phyloP scores from a whole-genome alignment of 64 coral and sea anemone species.

The Acropora tenuis region DNA sequence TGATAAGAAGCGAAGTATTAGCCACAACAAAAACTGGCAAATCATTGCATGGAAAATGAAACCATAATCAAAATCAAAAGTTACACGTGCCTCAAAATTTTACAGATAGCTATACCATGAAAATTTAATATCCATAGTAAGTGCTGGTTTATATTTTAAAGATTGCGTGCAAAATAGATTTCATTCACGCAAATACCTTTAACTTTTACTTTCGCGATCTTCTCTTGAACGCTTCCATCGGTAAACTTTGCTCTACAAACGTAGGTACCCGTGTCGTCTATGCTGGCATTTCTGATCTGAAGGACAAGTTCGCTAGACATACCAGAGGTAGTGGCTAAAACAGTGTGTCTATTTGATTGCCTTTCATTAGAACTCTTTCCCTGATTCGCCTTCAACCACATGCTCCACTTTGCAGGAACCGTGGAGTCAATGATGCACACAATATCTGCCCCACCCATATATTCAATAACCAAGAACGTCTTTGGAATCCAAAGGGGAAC shows the following conservation, averaged over 20 bases:
- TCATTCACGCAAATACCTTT: neutral
- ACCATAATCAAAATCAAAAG: too few relatives aligned
- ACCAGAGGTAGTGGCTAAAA: neutral
- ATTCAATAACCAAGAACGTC: neutral
- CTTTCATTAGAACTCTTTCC: neutral
- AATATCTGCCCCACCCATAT: constrained; percentile 11
- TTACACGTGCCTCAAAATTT: too few relatives aligned
- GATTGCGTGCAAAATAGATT: too few relatives aligned
- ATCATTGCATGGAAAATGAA: too few relatives aligned
- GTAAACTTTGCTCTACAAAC: constrained; percentile 17
- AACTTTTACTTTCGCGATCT: neutral
- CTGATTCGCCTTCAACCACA: constrained; percentile 7
- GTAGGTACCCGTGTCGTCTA: constrained; percentile 36
- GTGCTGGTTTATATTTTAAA: too few relatives aligned
- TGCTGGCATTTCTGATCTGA: constrained; percentile 43
- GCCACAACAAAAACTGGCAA: too few relatives aligned
- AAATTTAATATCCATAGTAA: too few relatives aligned
- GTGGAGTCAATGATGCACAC: constrained; percentile 10
- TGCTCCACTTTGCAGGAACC: neutral
- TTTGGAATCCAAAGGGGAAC: constrained; percentile 4
- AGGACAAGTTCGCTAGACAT: constrained; percentile 17
- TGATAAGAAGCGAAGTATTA: too few relatives aligned
- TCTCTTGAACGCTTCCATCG: neutral
- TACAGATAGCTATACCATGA: too few relatives aligned
- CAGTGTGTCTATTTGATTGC: neutral